A percentile compares a stretch with the other conserved stretches of the same genome.
phyloP scores from a whole-genome alignment of 1,140 invertebrate species.

The Leguminivora glycinivorella region DNA sequence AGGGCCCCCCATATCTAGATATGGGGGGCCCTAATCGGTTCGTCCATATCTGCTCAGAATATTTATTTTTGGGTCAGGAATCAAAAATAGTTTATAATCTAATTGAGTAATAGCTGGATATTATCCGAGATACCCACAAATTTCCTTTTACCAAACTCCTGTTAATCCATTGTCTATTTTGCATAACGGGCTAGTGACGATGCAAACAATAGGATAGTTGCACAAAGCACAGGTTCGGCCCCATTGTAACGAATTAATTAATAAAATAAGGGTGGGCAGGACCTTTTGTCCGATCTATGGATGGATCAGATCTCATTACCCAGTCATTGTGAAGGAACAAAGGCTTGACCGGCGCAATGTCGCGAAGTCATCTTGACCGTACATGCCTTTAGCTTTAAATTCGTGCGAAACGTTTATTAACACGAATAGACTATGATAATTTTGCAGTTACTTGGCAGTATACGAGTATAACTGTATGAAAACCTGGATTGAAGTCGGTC shows the following conservation, averaged over 20 bases:
- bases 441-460: too few species aligned
- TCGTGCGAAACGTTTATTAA: too few species aligned
- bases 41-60: too few species aligned
- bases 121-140: not conserved
- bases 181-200: conserved; percentile 24
- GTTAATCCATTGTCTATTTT: conserved; percentile 24
- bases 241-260: conserved; percentile 79
- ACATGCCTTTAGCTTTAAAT: not conserved
- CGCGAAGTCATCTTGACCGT: conserved; percentile 30
- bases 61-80: too few species aligned
- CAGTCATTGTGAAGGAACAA: conserved; percentile 72
- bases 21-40: too few species aligned
- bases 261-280: conserved; percentile 70
- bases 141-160: conserved; percentile 4
- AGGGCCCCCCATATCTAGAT: too few species aligned
- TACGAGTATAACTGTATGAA: too few species aligned
- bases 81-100: too few species aligned
- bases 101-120: not conserved
- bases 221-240: conserved; percentile 66
- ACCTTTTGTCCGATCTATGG: conserved; percentile 66
- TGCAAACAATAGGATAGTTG: conserved; percentile 67
- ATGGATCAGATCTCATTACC: conserved; percentile 77
- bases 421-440: too few species aligned
- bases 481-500: too few species aligned
- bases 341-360: conserved; percentile 50